Base-by-base conservation (phyloP, 2,113 vertebrate genomes). In the Platysternon megacephalum region DNA sequence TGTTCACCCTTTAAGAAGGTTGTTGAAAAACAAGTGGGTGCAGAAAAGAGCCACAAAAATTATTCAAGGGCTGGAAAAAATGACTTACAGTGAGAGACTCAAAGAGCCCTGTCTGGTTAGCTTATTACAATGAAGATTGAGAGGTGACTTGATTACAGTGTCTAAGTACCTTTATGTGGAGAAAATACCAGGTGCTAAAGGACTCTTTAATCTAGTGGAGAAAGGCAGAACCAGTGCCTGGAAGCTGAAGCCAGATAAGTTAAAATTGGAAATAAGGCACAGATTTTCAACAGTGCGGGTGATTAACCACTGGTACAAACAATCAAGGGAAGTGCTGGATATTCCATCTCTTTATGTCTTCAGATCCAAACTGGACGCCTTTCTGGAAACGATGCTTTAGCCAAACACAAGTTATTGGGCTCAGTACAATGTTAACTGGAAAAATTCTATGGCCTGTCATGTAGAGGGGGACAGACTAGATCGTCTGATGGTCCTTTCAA, bases 201-300 rank as follows among this genome's bases (percentile, higher is more conserved):
- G 56, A n/a, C 22, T 79, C 53, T 49, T 32, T 58, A 32, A 32
- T 86, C 58, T 44, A 6, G 3, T 39, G 85, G 61, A 55, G 83
- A 84, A 86, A 56, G n/a, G 53, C 79, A 84, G 72, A 86, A 61
- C 21, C 26, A 72, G 81, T 39, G 28, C n/a, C 79, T 88, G 79
- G 49, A 72, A 86, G 65, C 48, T 42, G 42, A 65, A 82, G 13
- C 51, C n/a, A 58, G 83, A 5, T 46, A 79, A 68, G 74, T 76
- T 52, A 1, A 1, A 19, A 2, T 22, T 22, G 74, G 74, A 1
- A 80, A 21, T 26, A 90, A 96, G 56, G 89, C 83, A 94, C 0
- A 22, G 4, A 14, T 78, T 97, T 95, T 88, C 56, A 92, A 39
- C 32, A 29, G 82, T 87, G 44, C 39, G 39, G 56, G 49, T 53